Base-by-base conservation (phyloP, 2,797 vertebrate genomes). In the Xerus rutilus region DNA sequence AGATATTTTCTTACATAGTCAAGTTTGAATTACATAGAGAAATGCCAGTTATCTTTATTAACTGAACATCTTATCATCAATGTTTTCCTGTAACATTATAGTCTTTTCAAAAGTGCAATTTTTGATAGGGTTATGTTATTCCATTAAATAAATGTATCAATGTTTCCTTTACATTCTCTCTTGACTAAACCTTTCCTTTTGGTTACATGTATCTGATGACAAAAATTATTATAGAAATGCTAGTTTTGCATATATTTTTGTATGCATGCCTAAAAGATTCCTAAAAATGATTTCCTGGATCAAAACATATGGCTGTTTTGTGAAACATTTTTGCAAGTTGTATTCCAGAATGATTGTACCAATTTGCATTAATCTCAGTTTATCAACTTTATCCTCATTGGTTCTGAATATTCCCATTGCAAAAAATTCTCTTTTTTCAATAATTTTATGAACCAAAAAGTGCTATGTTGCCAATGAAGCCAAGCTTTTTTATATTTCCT, bases 91-190 rank as follows among this genome's bases (percentile, higher is more conserved):
- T 83, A 67, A 65, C 25, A 89, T 88, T 65, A 65, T 3, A 84
- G 5, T 73, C 14, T 94, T 20, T 67, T 94, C 89, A 81, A 72
- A 93, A 69, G 28, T 85, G 6, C 87, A 47, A 57, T 87, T 93
- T 92, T 95, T 78, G n/a, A 79, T 74, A 85, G 7, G 8, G 91
- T 93, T 79, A 23, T 86, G 49, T 94, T 86, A 94, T 65, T 14
- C 39, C 14, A 12, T 78, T 86, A 83, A 69, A 4, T 90, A 79
- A 90, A 92, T 49, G 4, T 8, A 90, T 65, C 25, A 79, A 72
- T 73, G 73, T 91, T 91, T 83, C 14, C 18, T 90, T 86, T 67
- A 62, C 6, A 52, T 47, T 94, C 4, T 14, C 43, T 84, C 59
- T 35, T 69, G 67, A 86, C 35, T 89, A 83, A 93, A 57, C 8